A percentile compares a stretch with the other conserved stretches of the same genome.
Conservation (phyloP, 2,888 invertebrate genomes). For the Philopedon plagiatum region DNA sequence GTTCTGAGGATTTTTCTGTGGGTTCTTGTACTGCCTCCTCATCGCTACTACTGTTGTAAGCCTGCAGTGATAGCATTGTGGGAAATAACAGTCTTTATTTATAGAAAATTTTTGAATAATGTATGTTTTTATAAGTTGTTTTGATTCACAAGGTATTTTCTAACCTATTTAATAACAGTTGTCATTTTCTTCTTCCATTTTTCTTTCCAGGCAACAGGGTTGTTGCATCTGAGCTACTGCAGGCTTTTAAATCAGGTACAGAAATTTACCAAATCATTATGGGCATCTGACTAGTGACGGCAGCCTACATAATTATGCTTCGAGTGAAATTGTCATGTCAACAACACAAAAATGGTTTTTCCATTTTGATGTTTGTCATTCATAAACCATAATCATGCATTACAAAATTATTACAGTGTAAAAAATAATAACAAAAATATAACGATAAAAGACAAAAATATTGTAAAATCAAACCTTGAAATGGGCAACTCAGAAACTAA, state of each 20-base stretch:
- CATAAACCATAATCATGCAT: slow-evolving; percentile 3
- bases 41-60: slow-evolving; percentile 82
- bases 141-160: background rate
- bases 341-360: background rate
- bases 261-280: no score
- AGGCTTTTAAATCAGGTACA: no score
- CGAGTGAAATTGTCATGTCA: no score
- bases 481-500: slow-evolving; percentile 21
- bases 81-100: background rate
- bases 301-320: no score
- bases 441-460: background rate
- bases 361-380: background rate
- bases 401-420: slow-evolving; percentile 4
- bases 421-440: background rate
- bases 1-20: slow-evolving; percentile 4
- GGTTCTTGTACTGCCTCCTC: slow-evolving; percentile 69
- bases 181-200: background rate
- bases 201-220: background rate
- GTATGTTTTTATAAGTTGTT: slow-evolving; percentile 6
- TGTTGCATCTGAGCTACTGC: no score
- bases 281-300: no score
- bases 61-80: slow-evolving; percentile 79
- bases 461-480: background rate
- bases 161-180: background rate
- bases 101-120: background rate